phyloP scores from a whole-genome alignment of 2,113 vertebrate species.

The Oreocharis arfaki region DNA sequence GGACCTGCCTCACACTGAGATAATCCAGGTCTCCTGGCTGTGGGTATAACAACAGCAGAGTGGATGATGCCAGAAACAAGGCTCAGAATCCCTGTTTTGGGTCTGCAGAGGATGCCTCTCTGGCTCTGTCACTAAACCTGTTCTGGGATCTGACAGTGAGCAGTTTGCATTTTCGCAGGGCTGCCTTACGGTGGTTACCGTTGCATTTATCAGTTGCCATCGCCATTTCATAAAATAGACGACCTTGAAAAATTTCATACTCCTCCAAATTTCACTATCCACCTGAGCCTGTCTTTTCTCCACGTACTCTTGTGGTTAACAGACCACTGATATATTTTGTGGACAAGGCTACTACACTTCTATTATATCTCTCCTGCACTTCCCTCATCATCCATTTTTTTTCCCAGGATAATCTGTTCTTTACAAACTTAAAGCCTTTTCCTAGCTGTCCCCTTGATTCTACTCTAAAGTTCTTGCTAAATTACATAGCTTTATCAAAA shows the following conservation, averaged over 20 bases:
- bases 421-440: not conserved
- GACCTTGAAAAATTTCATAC: fast-evolving
- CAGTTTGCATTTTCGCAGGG: not conserved
- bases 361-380: not conserved
- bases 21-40: not conserved
- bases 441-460: not conserved
- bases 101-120: not conserved
- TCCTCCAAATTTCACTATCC: not conserved
- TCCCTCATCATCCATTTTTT: fast-evolving
- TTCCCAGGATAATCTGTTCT: not conserved
- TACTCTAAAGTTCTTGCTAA: not conserved
- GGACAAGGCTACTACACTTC: not conserved
- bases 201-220: not conserved
- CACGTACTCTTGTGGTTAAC: not conserved
- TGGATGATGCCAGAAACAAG: not conserved
- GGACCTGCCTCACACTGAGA: not conserved
- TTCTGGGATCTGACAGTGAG: not conserved
- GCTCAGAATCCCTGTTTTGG: not conserved
- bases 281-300: not conserved
- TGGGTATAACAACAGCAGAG: fast-evolving
- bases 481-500: not conserved
- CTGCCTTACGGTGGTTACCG: not conserved
- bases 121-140: not conserved
- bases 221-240: not conserved
- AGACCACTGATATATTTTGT: not conserved